Evolutionary conservation across 2,113 vertebrate genomes (phyloP).

Genomic region (Eptesicus fuscus): DNA sequence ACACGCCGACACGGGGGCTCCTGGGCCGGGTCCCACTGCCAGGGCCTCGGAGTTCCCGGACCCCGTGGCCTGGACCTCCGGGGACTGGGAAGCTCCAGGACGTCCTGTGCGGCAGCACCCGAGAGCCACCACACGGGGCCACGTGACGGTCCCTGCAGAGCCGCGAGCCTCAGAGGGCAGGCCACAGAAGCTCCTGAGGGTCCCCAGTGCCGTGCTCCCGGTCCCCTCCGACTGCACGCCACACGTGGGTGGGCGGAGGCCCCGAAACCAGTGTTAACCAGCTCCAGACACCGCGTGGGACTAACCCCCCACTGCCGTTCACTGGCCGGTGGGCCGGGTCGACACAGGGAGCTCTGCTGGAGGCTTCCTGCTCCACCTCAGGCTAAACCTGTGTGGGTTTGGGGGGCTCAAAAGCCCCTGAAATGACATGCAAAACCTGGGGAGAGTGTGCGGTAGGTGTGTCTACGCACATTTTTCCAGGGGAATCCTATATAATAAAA

Average conservation of each 20-base stretch:
- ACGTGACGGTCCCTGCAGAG: background rate
- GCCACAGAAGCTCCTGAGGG: background rate
- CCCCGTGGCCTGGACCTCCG: background rate
- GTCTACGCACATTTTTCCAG: rapidly evolving
- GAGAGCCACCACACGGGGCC: background rate
- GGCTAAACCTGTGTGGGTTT: background rate
- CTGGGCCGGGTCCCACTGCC: background rate
- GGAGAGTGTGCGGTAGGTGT: rapidly evolving
- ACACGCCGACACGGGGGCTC: rapidly evolving
- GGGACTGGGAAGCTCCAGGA: background rate
- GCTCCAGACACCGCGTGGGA: background rate
- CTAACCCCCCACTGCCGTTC: rapidly evolving
- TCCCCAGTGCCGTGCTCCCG: rapidly evolving
- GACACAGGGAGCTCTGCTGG: background rate
- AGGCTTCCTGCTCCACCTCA: background rate
- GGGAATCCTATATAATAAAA: background rate
- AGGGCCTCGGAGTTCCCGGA: background rate
- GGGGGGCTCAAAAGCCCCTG: background rate
- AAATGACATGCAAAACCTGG: rapidly evolving
- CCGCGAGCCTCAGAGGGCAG: rapidly evolving
- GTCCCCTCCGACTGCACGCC: rapidly evolving
- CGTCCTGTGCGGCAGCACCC: background rate
- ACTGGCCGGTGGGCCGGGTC: rapidly evolving
- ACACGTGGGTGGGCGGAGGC: background rate
- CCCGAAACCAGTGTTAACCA: background rate